Conservation (phyloP, 2,888 invertebrate species). For the Synanthedon myopaeformis region DNA sequence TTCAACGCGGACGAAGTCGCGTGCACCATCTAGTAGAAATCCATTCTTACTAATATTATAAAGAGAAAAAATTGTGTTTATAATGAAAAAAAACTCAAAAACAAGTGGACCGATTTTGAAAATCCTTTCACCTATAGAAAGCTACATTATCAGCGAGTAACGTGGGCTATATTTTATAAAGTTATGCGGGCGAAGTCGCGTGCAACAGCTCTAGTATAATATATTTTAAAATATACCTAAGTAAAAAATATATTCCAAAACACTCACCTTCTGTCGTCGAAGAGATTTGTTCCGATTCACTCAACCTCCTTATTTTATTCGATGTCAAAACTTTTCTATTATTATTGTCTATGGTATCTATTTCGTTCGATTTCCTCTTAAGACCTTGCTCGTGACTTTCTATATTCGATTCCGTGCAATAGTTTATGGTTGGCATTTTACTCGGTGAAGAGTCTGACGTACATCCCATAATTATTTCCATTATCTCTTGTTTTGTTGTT, state of each 20-base stretch:
- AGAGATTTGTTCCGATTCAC: slow-evolving; percentile 53
- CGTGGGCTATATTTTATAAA: too few species aligned
- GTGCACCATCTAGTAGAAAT: too few species aligned
- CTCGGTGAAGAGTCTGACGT: slow-evolving; percentile 28
- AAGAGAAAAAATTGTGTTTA: too few species aligned
- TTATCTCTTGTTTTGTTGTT: slow-evolving; percentile 56
- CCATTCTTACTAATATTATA: too few species aligned
- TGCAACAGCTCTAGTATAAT: too few species aligned
- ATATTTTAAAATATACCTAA: background rate
- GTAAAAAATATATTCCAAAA: background rate
- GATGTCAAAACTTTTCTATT: slow-evolving; percentile 42
- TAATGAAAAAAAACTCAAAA: too few species aligned
- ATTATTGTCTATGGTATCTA: slow-evolving; percentile 41
- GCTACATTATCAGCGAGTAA: too few species aligned
- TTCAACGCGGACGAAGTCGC: too few species aligned
- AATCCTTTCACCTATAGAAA: too few species aligned
- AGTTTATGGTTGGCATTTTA: slow-evolving; percentile 49
- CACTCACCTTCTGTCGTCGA: slow-evolving; percentile 55
- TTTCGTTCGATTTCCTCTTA: slow-evolving; percentile 40
- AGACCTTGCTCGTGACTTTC: slow-evolving; percentile 24
- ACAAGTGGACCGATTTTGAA: too few species aligned
- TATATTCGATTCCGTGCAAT: slow-evolving; percentile 40
- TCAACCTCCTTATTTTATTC: slow-evolving; percentile 47
- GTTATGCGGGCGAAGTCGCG: too few species aligned
- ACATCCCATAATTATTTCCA: slow-evolving; percentile 58